These are phyloP conservation scores for Pagrus major DNA, from an alignment of 2,113 vertebrate species.

Conservation along the genomic window DNA sequence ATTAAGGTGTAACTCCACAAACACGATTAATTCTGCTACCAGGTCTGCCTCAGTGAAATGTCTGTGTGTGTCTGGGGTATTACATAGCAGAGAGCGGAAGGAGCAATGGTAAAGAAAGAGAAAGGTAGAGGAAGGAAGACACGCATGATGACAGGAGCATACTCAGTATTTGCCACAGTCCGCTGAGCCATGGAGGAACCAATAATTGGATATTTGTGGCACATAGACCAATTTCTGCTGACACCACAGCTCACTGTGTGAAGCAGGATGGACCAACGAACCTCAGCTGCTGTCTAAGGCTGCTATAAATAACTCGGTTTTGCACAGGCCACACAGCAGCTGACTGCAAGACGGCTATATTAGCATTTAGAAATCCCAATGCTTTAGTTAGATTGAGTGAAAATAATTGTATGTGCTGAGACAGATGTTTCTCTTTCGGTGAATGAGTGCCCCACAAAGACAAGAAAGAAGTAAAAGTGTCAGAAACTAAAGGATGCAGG, in stretches of 20 bases:
- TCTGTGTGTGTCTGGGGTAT: neutral
- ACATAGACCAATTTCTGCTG: slow-evolving; percentile 59
- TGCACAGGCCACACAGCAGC: slow-evolving; percentile 34
- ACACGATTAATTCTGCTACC: neutral
- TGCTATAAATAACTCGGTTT: slow-evolving; percentile 57
- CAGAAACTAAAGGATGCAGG: neutral
- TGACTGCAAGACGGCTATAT: slow-evolving; percentile 40
- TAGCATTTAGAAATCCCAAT: slow-evolving; percentile 23
- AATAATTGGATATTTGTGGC: slow-evolving; percentile 61
- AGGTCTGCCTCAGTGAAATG: neutral
- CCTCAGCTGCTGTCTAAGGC: slow-evolving; percentile 73
- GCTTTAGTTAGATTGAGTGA: neutral
- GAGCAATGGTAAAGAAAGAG: neutral
- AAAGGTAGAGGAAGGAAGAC: slow-evolving; percentile 20
- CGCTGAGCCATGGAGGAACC: slow-evolving; percentile 1
- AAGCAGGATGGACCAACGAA: slow-evolving; percentile 28
- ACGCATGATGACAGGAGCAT: neutral
- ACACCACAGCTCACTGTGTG: slow-evolving; percentile 35
- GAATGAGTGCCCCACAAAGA: neutral
- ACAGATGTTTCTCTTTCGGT: neutral
- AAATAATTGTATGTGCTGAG: neutral
- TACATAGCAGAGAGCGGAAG: neutral
- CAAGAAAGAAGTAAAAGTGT: neutral
- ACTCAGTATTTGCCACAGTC: slow-evolving; percentile 1
- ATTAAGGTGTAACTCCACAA: neutral